Evolutionary conservation across 2,888 invertebrate genomes (phyloP).

Genomic region (Eulithis testata): DNA sequence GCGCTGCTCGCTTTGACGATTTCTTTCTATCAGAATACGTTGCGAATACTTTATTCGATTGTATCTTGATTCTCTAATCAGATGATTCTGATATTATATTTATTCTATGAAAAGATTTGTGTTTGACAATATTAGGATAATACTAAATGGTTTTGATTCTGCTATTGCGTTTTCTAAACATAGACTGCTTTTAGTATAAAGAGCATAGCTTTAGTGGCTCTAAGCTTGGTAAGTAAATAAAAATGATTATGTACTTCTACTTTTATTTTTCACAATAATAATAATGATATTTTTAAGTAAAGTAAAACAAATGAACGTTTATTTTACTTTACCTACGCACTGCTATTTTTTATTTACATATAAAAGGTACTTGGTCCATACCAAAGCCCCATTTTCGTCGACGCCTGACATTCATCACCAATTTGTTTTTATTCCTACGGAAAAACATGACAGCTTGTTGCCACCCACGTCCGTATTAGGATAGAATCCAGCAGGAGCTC

Average conservation of each 20-base stretch:
- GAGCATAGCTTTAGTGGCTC: too few species aligned
- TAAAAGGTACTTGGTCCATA: conserved; percentile 8
- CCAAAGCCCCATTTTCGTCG: conserved; percentile 3
- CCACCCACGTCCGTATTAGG: conserved; percentile 39
- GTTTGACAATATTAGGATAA: too few species aligned
- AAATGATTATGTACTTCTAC: too few species aligned
- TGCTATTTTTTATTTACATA: background rate
- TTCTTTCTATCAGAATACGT: conserved; percentile 50
- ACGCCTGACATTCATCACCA: conserved; percentile 29
- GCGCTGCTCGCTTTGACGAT: conserved; percentile 53
- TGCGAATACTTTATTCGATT: conserved; percentile 52
- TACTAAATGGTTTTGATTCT: too few species aligned
- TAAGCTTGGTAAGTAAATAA: too few species aligned
- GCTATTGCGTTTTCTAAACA: too few species aligned
- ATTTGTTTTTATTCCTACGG: conserved; percentile 39
- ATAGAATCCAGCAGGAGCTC: conserved; percentile 32
- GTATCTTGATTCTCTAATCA: conserved; percentile 47
- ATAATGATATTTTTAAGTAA: too few species aligned
- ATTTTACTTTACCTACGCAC: too few species aligned
- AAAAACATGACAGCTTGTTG: conserved; percentile 52
- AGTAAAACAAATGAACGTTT: too few species aligned
- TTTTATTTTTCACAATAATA: too few species aligned
- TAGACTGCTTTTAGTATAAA: too few species aligned
- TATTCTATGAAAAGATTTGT: conserved; percentile 6
- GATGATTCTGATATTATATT: conserved; percentile 24